These are phyloP conservation scores for Mugil cephalus DNA, from an alignment of 2,113 vertebrate genomes.

Conservation along the genomic window DNA sequence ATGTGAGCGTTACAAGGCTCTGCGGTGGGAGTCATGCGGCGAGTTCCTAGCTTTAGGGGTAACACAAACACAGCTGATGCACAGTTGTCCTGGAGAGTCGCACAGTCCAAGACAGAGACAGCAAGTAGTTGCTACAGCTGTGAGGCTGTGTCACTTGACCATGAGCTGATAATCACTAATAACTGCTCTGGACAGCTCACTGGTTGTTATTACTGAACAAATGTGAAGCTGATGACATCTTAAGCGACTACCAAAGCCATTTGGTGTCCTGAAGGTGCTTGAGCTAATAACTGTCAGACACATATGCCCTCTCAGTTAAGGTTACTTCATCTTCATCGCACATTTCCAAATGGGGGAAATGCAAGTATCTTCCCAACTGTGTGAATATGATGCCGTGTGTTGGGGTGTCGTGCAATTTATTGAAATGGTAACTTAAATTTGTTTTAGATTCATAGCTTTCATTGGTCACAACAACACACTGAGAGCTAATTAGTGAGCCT, in stretches of 20 bases:
- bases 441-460: too few relatives aligned
- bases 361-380: constrained; percentile 11
- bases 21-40: constrained; percentile 9
- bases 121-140: neutral
- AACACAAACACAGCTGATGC: constrained; percentile 29
- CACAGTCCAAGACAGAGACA: neutral
- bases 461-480: too few relatives aligned
- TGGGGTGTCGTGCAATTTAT: too few relatives aligned
- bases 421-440: too few relatives aligned
- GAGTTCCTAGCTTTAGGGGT: constrained; percentile 15
- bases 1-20: neutral
- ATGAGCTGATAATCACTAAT: constrained; percentile 9
- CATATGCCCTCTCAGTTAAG: constrained; percentile 49
- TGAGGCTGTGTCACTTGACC: neutral
- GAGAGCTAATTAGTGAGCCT: too few relatives aligned
- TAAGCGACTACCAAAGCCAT: constrained; percentile 28
- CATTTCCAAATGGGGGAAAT: constrained; percentile 44
- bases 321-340: constrained; percentile 17
- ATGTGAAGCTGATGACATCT: constrained; percentile 44
- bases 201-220: constrained; percentile 36
- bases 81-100: too few relatives aligned
- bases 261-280: constrained; percentile 20
- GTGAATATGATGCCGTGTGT: too few relatives aligned
- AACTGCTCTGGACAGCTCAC: neutral
- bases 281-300: constrained; percentile 5